phyloP scores from a whole-genome alignment of 2,888 invertebrate species.

The Baccha elongata region DNA sequence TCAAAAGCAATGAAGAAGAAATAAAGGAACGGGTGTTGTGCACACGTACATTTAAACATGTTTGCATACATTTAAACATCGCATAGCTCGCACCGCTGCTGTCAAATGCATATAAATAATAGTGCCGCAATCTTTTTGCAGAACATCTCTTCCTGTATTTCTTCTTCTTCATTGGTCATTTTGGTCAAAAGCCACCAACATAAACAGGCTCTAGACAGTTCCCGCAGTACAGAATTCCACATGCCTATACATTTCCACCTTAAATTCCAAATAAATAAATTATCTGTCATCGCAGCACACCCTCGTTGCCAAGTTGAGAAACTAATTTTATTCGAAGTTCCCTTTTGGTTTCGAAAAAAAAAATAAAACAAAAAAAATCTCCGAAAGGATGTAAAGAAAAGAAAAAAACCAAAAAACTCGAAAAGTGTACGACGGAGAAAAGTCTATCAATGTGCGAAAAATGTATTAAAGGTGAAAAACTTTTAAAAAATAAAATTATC shows the following conservation, averaged over 20 bases:
- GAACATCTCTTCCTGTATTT: too few relatives aligned
- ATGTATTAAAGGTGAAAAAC: constrained; percentile 46
- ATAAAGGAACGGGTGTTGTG: too few relatives aligned
- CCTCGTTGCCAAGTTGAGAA: constrained; percentile 30
- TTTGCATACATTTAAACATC: too few relatives aligned
- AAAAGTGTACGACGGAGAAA: constrained; percentile 70
- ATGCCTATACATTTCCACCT: constrained; percentile 25
- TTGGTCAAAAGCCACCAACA: too few relatives aligned
- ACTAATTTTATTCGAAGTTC: constrained; percentile 61
- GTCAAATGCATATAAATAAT: too few relatives aligned
- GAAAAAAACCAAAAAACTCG: constrained; percentile 50
- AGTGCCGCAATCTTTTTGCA: too few relatives aligned
- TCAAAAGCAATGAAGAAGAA: too few relatives aligned
- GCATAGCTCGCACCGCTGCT: too few relatives aligned
- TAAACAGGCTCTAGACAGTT: too few relatives aligned
- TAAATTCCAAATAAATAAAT: constrained; percentile 47
- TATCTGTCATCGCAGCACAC: constrained; percentile 47
- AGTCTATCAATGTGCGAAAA: constrained; percentile 69
- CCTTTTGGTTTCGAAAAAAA: constrained; percentile 62
- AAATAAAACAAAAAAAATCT: constrained; percentile 65
- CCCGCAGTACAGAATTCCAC: background rate
- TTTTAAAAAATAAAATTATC: constrained; percentile 17
- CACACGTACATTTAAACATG: too few relatives aligned
- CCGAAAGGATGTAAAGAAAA: constrained; percentile 70
- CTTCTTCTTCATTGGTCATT: too few relatives aligned